Evolutionary conservation across 2,113 vertebrate genomes (phyloP), one percentile per base, ranked within the genome.

Genomic region (Vidua macroura): DNA sequence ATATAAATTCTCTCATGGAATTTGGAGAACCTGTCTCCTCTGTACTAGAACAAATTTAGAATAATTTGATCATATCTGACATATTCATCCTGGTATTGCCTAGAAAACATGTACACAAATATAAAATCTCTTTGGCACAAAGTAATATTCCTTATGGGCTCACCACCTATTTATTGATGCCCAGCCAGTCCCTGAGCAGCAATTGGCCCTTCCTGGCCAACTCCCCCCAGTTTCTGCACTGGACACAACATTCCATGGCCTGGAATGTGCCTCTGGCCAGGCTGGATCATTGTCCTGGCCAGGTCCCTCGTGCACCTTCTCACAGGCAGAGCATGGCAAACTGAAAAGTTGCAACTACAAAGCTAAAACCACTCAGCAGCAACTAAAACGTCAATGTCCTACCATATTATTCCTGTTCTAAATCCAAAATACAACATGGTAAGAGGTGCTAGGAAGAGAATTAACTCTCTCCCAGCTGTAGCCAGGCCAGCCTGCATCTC

Each of bases 121-220:
- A 53, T 46, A 13, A 82, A 79, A 76, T 33, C 7, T 62, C 58
- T 37, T 19, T 83, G 46, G 56, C 51, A 35, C 20, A 51, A 46
- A 43, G 28, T 1, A 37, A 16, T 13, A 56, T 23, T 55, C 41
- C 63, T 31, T 56, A 10, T 63, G 63, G 56, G 12, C 15, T 83
- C 78, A 53, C 46, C 69, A 82, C 46, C 63, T 56, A 49, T 35
- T 77, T 56, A 6, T 24, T 16, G 10, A 28, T 63, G 35, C 31
- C 49, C 56, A 63, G 79, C 18, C 56, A 63, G 56, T 20, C 22
- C 35, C 27, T 28, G 35, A 43, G 22, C 49, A 63, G 31, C n/a
- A 48, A 9, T 11, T 1, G 0, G 30, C 27, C 35, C 13, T 70
- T 56, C 18, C 43, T 1, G 1, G 56, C 64, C 56, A 70, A 35